Evolutionary conservation across 35 echinoderm and acorn worm genomes (phyloP).

Genomic region (Ophioderma brevispina): DNA sequence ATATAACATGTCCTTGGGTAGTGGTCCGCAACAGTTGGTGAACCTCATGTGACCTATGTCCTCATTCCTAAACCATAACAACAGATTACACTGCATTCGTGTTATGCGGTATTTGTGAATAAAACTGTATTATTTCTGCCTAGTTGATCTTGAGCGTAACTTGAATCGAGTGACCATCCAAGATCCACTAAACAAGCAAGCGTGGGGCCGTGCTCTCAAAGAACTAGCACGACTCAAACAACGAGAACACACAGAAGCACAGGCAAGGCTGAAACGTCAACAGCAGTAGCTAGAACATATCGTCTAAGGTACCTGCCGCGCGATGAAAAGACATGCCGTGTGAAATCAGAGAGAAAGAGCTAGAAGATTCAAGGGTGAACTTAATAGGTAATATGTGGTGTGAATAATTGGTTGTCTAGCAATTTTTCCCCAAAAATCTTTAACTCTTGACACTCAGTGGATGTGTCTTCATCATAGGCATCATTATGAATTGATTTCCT

Average conservation of each 20-base stretch:
- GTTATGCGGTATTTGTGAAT: no score
- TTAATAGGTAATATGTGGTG: constrained; percentile 52
- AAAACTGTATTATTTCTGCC: no score
- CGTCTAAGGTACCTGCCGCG: constrained; percentile 88
- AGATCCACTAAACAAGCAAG: constrained; percentile 98
- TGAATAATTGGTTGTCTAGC: neutral
- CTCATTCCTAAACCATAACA: no score
- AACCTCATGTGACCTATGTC: no score
- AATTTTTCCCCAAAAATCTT: neutral
- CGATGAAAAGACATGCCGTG: constrained; percentile 97
- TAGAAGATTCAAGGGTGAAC: constrained; percentile 94
- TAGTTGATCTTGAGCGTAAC: constrained; percentile 94
- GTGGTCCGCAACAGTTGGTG: no score
- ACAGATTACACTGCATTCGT: no score
- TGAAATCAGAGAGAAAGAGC: constrained; percentile 74
- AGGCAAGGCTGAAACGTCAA: constrained; percentile 72
- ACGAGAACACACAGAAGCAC: constrained; percentile 78
- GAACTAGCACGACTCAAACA: constrained; percentile 89
- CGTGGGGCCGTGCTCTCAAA: constrained; percentile 96
- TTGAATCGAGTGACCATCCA: constrained; percentile 87
- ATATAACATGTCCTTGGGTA: no score
- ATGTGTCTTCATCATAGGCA: neutral
- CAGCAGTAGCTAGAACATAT: constrained; percentile 99
- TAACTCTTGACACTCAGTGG: neutral
- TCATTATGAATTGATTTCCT: neutral